phyloP scores from a whole-genome alignment of 1,140 invertebrate genomes.

The Anastrepha obliqua region DNA sequence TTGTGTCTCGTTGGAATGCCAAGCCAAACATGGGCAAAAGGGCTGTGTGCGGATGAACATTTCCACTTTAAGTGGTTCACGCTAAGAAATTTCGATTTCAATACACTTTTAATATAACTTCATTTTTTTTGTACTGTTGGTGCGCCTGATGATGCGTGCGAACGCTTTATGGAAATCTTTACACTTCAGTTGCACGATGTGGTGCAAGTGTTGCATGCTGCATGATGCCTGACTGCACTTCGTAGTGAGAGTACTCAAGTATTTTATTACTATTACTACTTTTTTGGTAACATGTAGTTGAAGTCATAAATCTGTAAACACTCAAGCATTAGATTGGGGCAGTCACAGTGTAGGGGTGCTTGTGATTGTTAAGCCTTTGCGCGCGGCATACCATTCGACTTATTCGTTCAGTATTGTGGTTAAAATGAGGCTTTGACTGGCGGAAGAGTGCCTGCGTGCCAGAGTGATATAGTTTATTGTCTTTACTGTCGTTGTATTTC shows the following conservation, averaged over 20 bases:
- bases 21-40: neutral
- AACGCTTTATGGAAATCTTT: constrained; percentile 21
- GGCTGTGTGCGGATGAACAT: neutral
- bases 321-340: neutral
- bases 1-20: neutral
- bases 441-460: neutral
- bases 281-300: neutral
- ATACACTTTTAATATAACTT: neutral
- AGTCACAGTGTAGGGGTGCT: neutral
- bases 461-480: neutral
- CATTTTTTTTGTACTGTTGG: neutral
- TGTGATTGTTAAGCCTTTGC: neutral
- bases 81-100: neutral
- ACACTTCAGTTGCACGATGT: constrained; percentile 48
- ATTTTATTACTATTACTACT: constrained; percentile 24
- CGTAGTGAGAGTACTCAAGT: neutral
- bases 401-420: neutral
- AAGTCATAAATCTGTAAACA: constrained; percentile 53
- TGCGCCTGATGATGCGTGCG: neutral
- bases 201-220: constrained; percentile 24
- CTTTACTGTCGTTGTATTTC: neutral
- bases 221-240: neutral
- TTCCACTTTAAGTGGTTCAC: neutral
- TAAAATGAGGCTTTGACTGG: neutral
- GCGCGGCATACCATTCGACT: neutral